Conservation (phyloP, 2,888 invertebrate genomes). For the Sinelater perroti region DNA sequence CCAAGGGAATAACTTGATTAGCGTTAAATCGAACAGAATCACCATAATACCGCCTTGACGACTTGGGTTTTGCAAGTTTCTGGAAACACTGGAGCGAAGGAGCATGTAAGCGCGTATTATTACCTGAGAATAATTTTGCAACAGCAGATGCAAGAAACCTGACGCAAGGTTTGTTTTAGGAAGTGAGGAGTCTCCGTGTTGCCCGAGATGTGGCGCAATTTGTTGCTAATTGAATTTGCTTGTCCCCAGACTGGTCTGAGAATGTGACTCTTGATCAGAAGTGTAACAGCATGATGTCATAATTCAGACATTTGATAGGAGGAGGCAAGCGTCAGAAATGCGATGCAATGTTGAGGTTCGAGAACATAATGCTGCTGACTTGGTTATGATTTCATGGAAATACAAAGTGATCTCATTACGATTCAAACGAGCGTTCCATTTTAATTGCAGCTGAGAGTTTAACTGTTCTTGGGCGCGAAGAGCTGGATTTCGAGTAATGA, state of each 20-base stretch:
- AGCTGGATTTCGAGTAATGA: too few relatives aligned
- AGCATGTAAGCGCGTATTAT: too few relatives aligned
- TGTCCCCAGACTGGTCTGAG: background rate
- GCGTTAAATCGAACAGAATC: slow-evolving; percentile 3
- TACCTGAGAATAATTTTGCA: slow-evolving; percentile 18
- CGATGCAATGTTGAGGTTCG: too few relatives aligned
- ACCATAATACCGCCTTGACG: background rate
- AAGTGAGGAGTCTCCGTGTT: slow-evolving; percentile 22
- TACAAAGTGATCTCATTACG: too few relatives aligned
- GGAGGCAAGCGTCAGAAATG: too few relatives aligned
- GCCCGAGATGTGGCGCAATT: too few relatives aligned
- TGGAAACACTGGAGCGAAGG: slow-evolving; percentile 20
- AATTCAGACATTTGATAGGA: background rate
- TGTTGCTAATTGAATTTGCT: background rate
- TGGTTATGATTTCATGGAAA: too few relatives aligned
- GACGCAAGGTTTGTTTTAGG: slow-evolving; percentile 34
- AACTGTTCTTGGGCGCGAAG: too few relatives aligned
- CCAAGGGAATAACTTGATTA: slow-evolving; percentile 8
- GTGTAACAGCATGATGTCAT: slow-evolving; percentile 8
- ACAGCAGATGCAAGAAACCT: slow-evolving; percentile 14
- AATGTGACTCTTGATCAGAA: background rate
- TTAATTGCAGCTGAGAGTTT: too few relatives aligned
- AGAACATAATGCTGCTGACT: too few relatives aligned
- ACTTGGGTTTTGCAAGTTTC: slow-evolving; percentile 31
- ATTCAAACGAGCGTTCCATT: too few relatives aligned